Evolutionary conservation across 2,797 vertebrate genomes (phyloP), one percentile per base, ranked within the genome.

Genomic region (Pogonophryne albipinna): DNA sequence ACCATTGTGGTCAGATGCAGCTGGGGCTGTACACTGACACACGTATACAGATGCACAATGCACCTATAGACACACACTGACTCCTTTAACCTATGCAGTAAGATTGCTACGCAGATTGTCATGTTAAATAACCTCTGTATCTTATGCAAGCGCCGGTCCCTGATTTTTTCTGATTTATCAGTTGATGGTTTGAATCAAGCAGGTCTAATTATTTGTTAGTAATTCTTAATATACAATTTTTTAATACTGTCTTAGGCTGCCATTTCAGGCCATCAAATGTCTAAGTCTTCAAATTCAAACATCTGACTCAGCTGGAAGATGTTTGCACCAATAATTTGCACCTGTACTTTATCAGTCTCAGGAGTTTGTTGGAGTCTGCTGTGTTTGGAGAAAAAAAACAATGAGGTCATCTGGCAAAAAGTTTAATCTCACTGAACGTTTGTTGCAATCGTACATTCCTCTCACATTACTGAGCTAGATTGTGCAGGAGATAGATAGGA

Each of bases 1-100:
- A 89, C 92, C 89, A 81, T 64, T 90, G 90, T 76, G 92, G 90
- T 90, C 52, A 74, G 15, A 76, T 84, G 76, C 89, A 92, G 84
- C 83, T 90, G 84, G 60, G 45, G 56, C 60, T 75, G 23, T 27
- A 56, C 65, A 42, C 17, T 61, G 55, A 14, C 41, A 66, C 27
- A 34, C 3, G n/a, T 58, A 58, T 19, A 20, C 19, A 23, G 34
- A 38, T 6, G 20, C 10, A 59, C 38, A 42, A 50, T 13, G 53
- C 47, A 58, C 10, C 72, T 52, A 64, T 20, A 47, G 45, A 64
- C 17, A 64, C 45, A 27, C 4, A 0, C 34, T 63, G 15, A 64
- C 16, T 55, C 27, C 19, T 45, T 60, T 13, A 4, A 63, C 55
- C 41, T 52, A 16, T 11, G 2, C 14, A 4, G 51, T 41, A 3